phyloP scores from a whole-genome alignment of 2,113 vertebrate genomes.

The Trachemys scripta region DNA sequence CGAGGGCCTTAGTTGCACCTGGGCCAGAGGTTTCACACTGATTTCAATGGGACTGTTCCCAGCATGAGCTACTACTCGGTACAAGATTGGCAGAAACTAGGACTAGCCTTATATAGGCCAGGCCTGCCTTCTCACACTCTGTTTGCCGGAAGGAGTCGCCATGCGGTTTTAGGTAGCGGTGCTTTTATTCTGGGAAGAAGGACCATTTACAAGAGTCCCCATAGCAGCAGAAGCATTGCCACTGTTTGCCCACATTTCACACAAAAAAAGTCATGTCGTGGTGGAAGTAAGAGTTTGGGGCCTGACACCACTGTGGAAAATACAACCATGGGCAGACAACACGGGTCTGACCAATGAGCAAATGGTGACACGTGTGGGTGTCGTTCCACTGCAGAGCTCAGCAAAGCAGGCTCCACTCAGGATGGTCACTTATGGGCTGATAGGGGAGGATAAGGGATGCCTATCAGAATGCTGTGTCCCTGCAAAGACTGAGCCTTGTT shows the following conservation, averaged over 20 bases:
- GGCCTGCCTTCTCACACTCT: background rate
- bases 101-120: background rate
- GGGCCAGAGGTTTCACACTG: background rate
- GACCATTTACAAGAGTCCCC: background rate
- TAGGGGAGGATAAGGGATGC: background rate
- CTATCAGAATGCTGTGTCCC: background rate
- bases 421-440: background rate
- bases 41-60: background rate
- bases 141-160: background rate
- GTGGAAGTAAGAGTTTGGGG: background rate
- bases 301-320: background rate
- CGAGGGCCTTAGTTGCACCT: background rate
- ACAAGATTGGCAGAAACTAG: background rate
- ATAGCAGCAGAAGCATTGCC: background rate
- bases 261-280: background rate
- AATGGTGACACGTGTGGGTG: background rate
- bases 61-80: background rate
- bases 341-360: background rate
- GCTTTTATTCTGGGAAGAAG: background rate
- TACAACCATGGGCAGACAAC: background rate
- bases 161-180: background rate
- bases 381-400: background rate
- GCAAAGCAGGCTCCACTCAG: background rate
- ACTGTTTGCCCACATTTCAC: background rate
- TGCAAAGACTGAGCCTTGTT: background rate